Percentiles rank a stretch among this genome's conserved stretches.
Evolutionary conservation across 2,113 vertebrate genomes (phyloP).

Genomic region (Microtus pennsylvanicus): DNA sequence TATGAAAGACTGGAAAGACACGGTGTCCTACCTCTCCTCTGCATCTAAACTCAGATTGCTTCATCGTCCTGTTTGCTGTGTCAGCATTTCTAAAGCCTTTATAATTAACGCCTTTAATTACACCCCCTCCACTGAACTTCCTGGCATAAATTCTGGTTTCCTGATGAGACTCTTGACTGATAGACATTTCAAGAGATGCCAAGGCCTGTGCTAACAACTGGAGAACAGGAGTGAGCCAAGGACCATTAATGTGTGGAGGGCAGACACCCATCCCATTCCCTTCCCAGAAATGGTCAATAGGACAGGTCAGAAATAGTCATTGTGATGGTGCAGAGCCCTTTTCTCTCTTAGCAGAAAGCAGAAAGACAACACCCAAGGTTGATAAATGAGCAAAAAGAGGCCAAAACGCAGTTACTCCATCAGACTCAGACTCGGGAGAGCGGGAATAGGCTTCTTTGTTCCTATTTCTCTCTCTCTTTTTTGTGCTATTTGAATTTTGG

Average conservation of each 20-base stretch:
- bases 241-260: background rate
- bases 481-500: background rate
- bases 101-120: conserved; percentile 66
- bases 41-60: background rate
- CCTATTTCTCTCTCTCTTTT: background rate
- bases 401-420: background rate
- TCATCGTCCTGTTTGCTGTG: conserved; percentile 29
- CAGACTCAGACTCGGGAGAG: background rate
- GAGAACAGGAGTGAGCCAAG: background rate
- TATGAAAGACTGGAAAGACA: background rate
- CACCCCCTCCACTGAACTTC: conserved; percentile 52
- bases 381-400: background rate
- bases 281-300: background rate
- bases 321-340: background rate
- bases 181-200: conserved; percentile 38
- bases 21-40: background rate
- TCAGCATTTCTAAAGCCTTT: conserved; percentile 57
- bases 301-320: background rate
- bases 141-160: conserved; percentile 47
- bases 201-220: conserved; percentile 32
- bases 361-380: background rate
- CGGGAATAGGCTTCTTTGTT: background rate
- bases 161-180: conserved; percentile 39
- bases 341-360: background rate
- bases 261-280: background rate